Evolutionary conservation across 2,113 vertebrate species (phyloP), one percentile per base, ranked within the genome.

Genomic region (Theropithecus gelada): DNA sequence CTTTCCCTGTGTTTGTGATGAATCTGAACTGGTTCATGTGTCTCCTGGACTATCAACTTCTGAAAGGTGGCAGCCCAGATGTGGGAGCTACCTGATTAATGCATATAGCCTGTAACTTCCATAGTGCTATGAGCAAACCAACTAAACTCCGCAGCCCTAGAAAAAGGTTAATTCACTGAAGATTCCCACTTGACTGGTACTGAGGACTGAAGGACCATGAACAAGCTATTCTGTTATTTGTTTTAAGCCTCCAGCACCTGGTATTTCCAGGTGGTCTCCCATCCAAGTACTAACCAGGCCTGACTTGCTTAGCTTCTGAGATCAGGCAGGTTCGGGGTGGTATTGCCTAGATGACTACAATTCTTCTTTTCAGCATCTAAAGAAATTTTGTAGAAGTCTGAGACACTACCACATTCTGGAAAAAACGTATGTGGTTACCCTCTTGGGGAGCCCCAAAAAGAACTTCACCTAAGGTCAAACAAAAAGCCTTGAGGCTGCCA

Each of bases 361-460:
- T 50, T 90, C 66, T 72, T 94, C 5, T 17, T 87, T 82, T 86
- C 27, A 90, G 45, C 20, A 79, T 8, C 70, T 35, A 94, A 3
- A 97, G 66, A 86, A 95, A 75, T 59, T 64, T 93, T 75, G 88
- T 73, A 64, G 4, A 94, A 90, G 55, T 57, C 52, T 70, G 83
- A 81, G 4, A 95, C 72, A 95, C 35, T 85, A 80, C 3, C 18
- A 32, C 18, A 45, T 66, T 90, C 55, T 93, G 50, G 61, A 64
- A 88, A 75, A 89, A 64, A 23, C 11, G 48, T 61, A 57, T 6
- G 45, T 43, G 18, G 30, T 48, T 86, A 90, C 2, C 87, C 2
- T 95, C 75, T 52, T 70, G 48, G 40, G 78, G 35, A 95, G n/a
- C 75, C 40, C 30, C 35, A 2, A 38, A 70, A 84, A 81, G 61